Evolutionary conservation across 2,888 invertebrate species (phyloP), one percentile per base, ranked within the genome.

Genomic region (Drosophila pegasa): DNA sequence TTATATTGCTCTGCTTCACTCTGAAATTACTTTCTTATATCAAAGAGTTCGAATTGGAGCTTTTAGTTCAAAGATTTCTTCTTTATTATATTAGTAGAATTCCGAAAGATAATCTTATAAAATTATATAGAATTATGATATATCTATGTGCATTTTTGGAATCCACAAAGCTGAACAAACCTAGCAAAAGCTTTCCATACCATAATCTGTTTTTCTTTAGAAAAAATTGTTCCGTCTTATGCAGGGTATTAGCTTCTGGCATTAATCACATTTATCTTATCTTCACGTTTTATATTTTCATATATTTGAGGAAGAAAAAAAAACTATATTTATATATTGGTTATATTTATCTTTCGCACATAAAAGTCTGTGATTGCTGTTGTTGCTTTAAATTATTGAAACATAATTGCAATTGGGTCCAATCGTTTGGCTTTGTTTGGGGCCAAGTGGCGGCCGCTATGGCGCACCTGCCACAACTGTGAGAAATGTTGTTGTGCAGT

Each of bases 401-500:
- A 68, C 67, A 72, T 72, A 64, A 75, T 72, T 64, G 67, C 59
- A 51, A 43, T 56, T n/a, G 48, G 58, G 40, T 31, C 55, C 33
- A 43, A 55, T 27, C 43, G 47, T 45, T 58, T 29, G 10, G 56
- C 8, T 50, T 56, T 51, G 48, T 41, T 61, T 45, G 10, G 10
- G 62, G 66, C 51, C 50, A 66, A 80, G 82, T 87, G 87, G 67
- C 69, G 61, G 70, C 56, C 54, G 87, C 37, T 81, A 74, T 81
- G 67, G 65, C 75, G 70, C 83, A 83, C 85, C 82, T 83, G 83
- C 82, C 82, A 58, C 75, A 75, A 66, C 59, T 68, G 52, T 63
- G 74, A 59, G 59, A 62, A 56, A 51, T 45, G 38, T 16, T 45
- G 38, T 16, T n/a, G 10, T 18, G 50, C 35, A 33, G 48, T 47